phyloP scores from a whole-genome alignment of 2,888 invertebrate species.

The Eupithecia pulchellata region DNA sequence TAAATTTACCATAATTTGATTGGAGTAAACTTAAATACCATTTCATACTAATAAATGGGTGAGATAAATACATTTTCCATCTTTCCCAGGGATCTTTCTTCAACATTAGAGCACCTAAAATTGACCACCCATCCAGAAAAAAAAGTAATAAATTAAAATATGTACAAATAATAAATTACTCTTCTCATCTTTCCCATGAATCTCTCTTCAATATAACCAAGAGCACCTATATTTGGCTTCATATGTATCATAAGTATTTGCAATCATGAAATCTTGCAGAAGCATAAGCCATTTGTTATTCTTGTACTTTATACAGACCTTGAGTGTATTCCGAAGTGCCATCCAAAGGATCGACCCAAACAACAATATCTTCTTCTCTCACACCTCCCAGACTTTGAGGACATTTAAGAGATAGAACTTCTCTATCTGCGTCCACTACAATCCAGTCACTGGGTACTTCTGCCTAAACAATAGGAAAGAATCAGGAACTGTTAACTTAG shows the following conservation, averaged over 20 bases:
- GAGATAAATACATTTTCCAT: conserved; percentile 83
- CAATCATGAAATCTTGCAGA: not conserved
- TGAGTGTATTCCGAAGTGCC: conserved; percentile 99
- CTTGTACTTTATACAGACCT: conserved; percentile 74
- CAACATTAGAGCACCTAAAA: conserved; percentile 85
- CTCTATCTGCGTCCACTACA: conserved; percentile 89
- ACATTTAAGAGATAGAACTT: conserved; percentile 87
- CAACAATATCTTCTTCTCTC: conserved; percentile 93
- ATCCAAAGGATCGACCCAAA: conserved; percentile 99
- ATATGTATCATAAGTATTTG: not conserved
- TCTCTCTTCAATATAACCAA: conserved; percentile 85
- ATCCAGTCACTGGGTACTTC: conserved; percentile 90
- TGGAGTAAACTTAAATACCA: conserved; percentile 85
- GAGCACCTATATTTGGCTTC: conserved; percentile 79
- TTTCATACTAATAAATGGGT: conserved; percentile 84
- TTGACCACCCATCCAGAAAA: conserved; percentile 49
- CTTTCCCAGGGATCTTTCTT: conserved; percentile 84
- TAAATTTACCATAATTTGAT: conserved; percentile 79
- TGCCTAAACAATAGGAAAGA: conserved; percentile 51
- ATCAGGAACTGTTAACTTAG: not conserved
- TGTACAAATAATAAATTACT: conserved; percentile 77
- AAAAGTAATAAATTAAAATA: conserved; percentile 27
- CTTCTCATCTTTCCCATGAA: conserved; percentile 85
- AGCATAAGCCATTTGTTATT: not conserved
- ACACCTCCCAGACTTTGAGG: conserved; percentile 88